These are phyloP conservation scores for Sitophilus oryzae DNA, from an alignment of 1,140 invertebrate genomes.

Conservation along the genomic window DNA sequence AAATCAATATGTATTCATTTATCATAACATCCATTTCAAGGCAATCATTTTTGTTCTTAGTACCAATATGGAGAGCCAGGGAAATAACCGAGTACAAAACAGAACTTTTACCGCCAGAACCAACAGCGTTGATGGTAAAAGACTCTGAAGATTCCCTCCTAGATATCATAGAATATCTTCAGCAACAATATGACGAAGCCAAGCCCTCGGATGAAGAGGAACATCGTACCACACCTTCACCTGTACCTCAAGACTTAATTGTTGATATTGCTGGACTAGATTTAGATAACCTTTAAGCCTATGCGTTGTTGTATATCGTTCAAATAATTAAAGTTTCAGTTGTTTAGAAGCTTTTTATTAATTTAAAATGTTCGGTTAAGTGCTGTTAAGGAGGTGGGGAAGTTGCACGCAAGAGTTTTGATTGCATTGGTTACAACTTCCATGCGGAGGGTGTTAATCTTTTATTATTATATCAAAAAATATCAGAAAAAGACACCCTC, in stretches of 20 bases:
- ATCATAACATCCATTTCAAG: no score
- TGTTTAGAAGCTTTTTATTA: no score
- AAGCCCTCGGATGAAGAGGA: conserved; percentile 36
- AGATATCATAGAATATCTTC: conserved; percentile 43
- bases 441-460: no score
- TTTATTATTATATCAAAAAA: no score
- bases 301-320: neutral
- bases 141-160: conserved; percentile 49
- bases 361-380: no score
- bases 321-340: neutral
- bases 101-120: conserved; percentile 59
- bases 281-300: conserved; percentile 22
- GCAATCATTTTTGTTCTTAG: conserved; percentile 25
- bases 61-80: conserved; percentile 57
- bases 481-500: no score
- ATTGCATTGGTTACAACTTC: no score
- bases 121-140: conserved; percentile 53
- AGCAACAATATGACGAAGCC: conserved; percentile 38
- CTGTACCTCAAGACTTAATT: conserved; percentile 25
- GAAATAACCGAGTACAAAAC: conserved; percentile 58
- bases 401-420: no score
- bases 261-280: conserved; percentile 28
- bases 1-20: no score
- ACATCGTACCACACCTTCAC: conserved; percentile 23
- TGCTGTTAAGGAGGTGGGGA: no score